These are phyloP conservation scores for Macrosiphum euphorbiae DNA, from an alignment of 2,888 invertebrate genomes.

Conservation along the genomic window DNA sequence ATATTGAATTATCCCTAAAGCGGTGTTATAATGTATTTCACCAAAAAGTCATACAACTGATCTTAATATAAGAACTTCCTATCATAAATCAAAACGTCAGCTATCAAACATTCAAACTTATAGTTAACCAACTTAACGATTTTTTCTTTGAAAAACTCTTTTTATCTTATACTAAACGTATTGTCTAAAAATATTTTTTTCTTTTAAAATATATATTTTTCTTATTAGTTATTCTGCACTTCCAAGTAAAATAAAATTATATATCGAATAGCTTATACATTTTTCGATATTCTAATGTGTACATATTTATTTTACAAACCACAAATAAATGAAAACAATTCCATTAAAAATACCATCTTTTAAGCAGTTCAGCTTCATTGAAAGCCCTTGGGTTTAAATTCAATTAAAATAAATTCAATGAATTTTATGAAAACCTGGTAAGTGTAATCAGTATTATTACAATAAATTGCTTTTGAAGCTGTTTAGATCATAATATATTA, in stretches of 20 bases:
- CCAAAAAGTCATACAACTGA: not conserved
- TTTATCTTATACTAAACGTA: not conserved
- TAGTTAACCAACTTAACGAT: not conserved
- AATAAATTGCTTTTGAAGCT: not conserved
- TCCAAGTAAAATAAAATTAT: not conserved
- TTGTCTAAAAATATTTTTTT: conserved; percentile 7
- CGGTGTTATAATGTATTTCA: not conserved
- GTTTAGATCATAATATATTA: not conserved
- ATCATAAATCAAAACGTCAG: not conserved
- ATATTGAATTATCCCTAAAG: not conserved
- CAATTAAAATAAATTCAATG: not conserved
- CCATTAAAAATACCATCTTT: not conserved
- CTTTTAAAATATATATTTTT: not conserved
- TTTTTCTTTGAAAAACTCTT: not conserved
- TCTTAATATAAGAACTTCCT: not conserved
- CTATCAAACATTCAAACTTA: conserved; percentile 31
- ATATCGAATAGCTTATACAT: not conserved
- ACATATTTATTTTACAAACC: not conserved
- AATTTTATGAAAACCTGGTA: not conserved
- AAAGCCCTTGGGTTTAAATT: not conserved
- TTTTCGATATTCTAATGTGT: not conserved
- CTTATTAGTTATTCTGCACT: not conserved
- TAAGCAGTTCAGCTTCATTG: not conserved
- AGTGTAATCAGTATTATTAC: not conserved
- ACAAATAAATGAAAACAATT: not conserved